Evolutionary conservation across 2,888 invertebrate genomes (phyloP).

Genomic region (Epinotia ramella): DNA sequence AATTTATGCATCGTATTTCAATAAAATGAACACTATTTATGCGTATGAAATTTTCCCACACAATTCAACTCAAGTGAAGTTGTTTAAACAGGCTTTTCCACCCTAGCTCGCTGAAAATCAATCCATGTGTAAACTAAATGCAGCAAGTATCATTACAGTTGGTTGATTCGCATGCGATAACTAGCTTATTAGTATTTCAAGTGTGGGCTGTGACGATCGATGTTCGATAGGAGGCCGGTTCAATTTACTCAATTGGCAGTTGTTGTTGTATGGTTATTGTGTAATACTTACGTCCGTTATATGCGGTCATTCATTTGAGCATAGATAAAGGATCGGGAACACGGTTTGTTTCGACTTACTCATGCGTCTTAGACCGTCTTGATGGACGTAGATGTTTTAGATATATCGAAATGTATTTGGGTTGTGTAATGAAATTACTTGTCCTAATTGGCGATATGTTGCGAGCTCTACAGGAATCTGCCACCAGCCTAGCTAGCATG

Average conservation of each 20-base stretch:
- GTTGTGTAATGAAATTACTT: too few species aligned
- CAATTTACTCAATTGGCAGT: constrained; percentile 38
- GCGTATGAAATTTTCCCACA: not conserved
- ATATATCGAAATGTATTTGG: too few species aligned
- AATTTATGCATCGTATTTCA: not conserved
- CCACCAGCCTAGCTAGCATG: too few species aligned
- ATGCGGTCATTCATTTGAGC: constrained; percentile 15
- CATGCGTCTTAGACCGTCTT: not conserved
- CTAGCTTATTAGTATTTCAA: constrained; percentile 40
- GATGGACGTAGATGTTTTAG: not conserved
- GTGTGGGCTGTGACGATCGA: constrained; percentile 33
- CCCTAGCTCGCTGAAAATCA: not conserved
- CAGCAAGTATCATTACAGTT: constrained; percentile 2
- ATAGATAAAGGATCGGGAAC: not conserved
- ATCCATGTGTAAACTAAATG: constrained; percentile 13
- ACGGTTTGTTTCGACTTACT: not conserved
- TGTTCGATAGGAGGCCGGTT: constrained; percentile 19
- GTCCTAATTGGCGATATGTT: too few species aligned
- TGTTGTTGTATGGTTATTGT: constrained; percentile 19
- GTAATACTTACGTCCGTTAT: constrained; percentile 13
- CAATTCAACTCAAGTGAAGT: not conserved
- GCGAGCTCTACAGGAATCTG: too few species aligned
- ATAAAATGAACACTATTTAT: not conserved
- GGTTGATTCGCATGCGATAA: constrained; percentile 30
- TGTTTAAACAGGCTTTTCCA: constrained; percentile 25